A percentile compares a stretch with the other conserved stretches of the same genome.
These are phyloP conservation scores for Sphaerophoria rueppellii DNA, from an alignment of 2,888 invertebrate species.

Conservation along the genomic window DNA sequence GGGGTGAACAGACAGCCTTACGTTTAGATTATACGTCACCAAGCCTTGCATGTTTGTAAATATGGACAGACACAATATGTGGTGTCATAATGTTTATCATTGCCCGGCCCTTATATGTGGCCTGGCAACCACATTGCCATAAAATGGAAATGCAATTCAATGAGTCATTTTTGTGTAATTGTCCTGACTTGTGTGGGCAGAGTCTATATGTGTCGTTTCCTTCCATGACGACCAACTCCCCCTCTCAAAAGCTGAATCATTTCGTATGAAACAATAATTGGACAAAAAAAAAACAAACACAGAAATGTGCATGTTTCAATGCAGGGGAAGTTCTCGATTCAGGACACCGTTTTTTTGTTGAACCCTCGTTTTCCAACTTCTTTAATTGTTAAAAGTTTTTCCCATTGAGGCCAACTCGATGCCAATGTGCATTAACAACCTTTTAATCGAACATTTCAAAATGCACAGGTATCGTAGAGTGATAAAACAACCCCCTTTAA, in stretches of 20 bases:
- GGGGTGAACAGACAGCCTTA: background rate
- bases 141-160: constrained; percentile 12
- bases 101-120: background rate
- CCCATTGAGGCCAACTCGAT: constrained; percentile 27
- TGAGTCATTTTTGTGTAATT: constrained; percentile 36
- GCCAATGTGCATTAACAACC: constrained; percentile 46
- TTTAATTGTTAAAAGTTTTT: constrained; percentile 33
- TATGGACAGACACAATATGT: background rate
- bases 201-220: background rate
- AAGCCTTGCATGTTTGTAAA: background rate
- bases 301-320: background rate
- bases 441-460: constrained; percentile 52
- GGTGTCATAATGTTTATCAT: constrained; percentile 11
- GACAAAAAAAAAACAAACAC: background rate
- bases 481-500: constrained; percentile 25
- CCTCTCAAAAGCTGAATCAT: constrained; percentile 36
- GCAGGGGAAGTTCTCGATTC: constrained; percentile 19
- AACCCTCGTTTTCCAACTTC: constrained; percentile 7
- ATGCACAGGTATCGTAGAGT: constrained; percentile 10
- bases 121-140: background rate
- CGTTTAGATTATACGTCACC: background rate
- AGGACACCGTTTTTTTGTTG: constrained; percentile 1
- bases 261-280: background rate
- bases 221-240: background rate
- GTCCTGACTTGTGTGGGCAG: constrained; percentile 1